Evolutionary conservation across 2,113 vertebrate species (phyloP), one percentile per base, ranked within the genome.

Genomic region (Oplegnathus fasciatus): DNA sequence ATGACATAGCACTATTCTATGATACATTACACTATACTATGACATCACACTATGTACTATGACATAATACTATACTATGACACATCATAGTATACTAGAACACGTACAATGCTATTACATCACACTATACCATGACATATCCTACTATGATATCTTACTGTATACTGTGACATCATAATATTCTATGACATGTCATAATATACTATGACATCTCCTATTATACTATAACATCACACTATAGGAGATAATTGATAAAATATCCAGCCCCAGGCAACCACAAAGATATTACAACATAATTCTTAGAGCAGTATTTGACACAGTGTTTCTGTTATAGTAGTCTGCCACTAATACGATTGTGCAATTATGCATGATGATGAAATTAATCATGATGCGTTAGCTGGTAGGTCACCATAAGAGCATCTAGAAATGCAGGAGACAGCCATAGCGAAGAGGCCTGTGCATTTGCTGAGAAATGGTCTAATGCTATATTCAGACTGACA

Each of bases 301-400:
- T 75, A 62, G 37, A 84, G 30, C 61, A 70, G 71, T 77, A 85
- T 85, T 91, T 79, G 78, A 74, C 58, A 68, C 30, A 52, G 37
- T 75, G 76, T 70, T 83, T 74, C 42, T 75, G 40, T 81, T 74
- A 57, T 61, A 70, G 71, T 50, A 71, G n/a, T 37, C 66, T 15
- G 4, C 2, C 32, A 68, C 6, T 83, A 44, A 85, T 83, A 44
- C 75, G 14, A 34, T 37, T 30, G 68, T 77, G 71, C 64, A 89
- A 64, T 85, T 78, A 74, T 40, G 50, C n/a, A 2, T n/a, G 60
- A 28, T 83, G 60, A 81, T 11, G 26, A 60, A 61, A 83, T 85
- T 64, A 52, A 69, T 32, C 37, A 37, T 75, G 62, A 87, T 52
- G 6, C 18, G 32, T 69, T 70, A 68, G 42, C 46, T 57, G 48